Conservation (phyloP, 2,888 invertebrate genomes). For the Agriopis marginaria region DNA sequence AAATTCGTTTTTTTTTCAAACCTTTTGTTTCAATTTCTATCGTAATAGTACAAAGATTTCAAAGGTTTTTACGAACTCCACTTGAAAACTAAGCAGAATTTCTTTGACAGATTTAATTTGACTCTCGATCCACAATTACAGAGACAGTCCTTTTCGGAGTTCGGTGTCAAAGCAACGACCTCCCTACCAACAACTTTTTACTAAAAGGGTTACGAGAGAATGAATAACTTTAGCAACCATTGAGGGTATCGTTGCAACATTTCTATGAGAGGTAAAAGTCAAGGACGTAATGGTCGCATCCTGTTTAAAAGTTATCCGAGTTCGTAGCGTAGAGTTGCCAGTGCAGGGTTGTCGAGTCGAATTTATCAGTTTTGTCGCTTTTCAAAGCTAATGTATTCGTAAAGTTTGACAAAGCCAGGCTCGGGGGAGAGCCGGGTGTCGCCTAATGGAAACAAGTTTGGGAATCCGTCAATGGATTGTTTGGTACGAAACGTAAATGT, state of each 20-base stretch:
- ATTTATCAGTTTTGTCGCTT: constrained; percentile 76
- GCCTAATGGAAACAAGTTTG: constrained; percentile 75
- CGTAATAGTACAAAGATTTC: constrained; percentile 16
- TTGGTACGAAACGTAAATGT: constrained; percentile 45
- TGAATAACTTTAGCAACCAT: constrained; percentile 25
- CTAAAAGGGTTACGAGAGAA: constrained; percentile 37
- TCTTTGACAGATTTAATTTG: constrained; percentile 69
- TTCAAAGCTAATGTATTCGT: constrained; percentile 78
- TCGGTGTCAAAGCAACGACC: constrained; percentile 68
- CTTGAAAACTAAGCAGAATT: constrained; percentile 52
- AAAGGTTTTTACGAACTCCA: constrained; percentile 24
- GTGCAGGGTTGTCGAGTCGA: constrained; percentile 62
- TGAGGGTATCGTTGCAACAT: constrained; percentile 19
- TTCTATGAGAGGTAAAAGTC: constrained; percentile 5
- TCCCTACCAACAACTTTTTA: constrained; percentile 32
- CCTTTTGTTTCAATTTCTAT: constrained; percentile 14
- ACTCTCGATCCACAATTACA: constrained; percentile 73
- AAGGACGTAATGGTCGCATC: constrained; percentile 46
- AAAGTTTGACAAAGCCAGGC: constrained; percentile 76
- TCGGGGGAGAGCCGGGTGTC: constrained; percentile 66
- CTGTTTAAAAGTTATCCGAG: constrained; percentile 27
- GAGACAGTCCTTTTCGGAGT: constrained; percentile 66
- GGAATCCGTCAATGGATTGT: constrained; percentile 70
- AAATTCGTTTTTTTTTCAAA: constrained; percentile 4
- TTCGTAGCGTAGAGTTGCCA: constrained; percentile 28